Conservation (phyloP, 1,140 invertebrate species). For the Drosophila ambigua region DNA sequence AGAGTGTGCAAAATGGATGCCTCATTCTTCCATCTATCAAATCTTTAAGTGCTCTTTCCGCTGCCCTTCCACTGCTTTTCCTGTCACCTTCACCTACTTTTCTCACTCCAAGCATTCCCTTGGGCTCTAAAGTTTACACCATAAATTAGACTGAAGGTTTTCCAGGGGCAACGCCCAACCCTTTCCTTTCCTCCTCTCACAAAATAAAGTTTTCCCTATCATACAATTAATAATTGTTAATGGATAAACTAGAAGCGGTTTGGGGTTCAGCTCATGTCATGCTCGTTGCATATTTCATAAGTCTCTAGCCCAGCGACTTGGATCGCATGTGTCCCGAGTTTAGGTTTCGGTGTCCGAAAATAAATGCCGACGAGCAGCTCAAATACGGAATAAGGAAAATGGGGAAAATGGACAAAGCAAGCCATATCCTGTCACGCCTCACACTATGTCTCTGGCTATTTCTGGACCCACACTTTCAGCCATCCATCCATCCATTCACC, state of each 20-base stretch:
- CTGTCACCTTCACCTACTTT: background rate
- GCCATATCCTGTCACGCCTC: conserved; percentile 29
- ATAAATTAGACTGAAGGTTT: conserved; percentile 7
- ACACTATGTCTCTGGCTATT: background rate
- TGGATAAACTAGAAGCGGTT: conserved; percentile 31
- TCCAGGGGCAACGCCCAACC: conserved; percentile 17
- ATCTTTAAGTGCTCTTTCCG: too few relatives aligned
- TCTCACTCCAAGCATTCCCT: background rate
- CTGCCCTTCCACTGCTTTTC: too few relatives aligned
- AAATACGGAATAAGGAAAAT: background rate
- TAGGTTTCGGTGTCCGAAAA: conserved; percentile 22
- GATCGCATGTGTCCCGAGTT: conserved; percentile 24
- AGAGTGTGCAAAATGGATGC: too few relatives aligned
- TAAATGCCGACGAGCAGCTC: conserved; percentile 4
- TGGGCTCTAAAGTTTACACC: conserved; percentile 20
- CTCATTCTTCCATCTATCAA: too few relatives aligned
- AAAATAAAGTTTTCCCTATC: background rate
- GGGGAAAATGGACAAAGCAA: background rate
- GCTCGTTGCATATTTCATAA: conserved; percentile 44
- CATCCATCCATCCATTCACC: conserved; percentile 7
- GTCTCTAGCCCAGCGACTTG: conserved; percentile 2
- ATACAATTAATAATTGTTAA: conserved; percentile 46
- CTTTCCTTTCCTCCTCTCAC: background rate
- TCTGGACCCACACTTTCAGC: background rate
- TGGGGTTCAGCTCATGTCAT: conserved; percentile 17